Conservation (phyloP, 2,113 vertebrate genomes). For the Chloropsis cyanopogon region DNA sequence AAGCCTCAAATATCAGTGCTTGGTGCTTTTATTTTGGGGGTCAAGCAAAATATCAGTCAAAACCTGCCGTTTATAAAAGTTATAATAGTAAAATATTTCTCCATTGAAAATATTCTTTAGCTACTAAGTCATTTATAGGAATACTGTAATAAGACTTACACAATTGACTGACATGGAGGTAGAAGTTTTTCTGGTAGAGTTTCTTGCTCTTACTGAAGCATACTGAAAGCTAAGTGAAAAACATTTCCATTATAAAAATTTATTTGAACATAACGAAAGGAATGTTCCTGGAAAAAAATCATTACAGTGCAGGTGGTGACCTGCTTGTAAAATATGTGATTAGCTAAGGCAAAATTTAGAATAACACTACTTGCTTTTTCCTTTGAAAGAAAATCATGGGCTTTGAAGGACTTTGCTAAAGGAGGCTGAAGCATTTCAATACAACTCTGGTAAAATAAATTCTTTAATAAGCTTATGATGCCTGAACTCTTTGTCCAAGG, state of each 20-base stretch:
- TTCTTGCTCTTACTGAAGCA: neutral
- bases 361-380: neutral
- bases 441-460: neutral
- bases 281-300: conserved; percentile 31
- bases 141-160: neutral
- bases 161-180: neutral
- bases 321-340: neutral
- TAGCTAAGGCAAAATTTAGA: neutral
- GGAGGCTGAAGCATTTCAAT: neutral
- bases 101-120: neutral
- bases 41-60: neutral
- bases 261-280: conserved; percentile 10
- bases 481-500: neutral
- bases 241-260: conserved; percentile 23
- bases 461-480: neutral
- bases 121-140: neutral
- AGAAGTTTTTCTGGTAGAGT: neutral
- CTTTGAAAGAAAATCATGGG: neutral
- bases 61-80: neutral
- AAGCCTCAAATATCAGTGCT: neutral
- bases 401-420: neutral
- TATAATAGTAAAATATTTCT: neutral
- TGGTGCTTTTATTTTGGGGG: neutral
- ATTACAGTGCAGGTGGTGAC: neutral
- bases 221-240: neutral